Conservation (phyloP, 2,113 vertebrate genomes). For the Chinchilla lanigera region DNA sequence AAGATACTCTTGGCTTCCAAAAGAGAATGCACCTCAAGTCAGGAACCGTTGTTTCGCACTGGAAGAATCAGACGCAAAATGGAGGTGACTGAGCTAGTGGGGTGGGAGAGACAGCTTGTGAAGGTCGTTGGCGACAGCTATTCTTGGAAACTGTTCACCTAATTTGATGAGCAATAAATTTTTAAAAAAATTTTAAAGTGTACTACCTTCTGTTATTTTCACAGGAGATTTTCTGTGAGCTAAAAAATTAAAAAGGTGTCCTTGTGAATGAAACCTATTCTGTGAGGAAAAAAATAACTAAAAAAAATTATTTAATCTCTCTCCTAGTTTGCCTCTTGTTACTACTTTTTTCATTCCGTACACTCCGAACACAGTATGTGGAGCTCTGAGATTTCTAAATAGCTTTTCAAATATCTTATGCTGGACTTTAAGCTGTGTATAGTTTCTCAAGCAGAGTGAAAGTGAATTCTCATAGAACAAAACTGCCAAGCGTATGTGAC, state of each 20-base stretch:
- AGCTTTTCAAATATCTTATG: slow-evolving; percentile 24
- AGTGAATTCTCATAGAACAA: slow-evolving; percentile 68
- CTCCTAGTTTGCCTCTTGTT: slow-evolving; percentile 19
- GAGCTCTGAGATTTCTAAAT: slow-evolving; percentile 52
- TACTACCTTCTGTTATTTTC: background rate
- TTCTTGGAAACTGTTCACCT: background rate
- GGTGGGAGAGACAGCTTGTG: background rate
- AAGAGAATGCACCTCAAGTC: background rate
- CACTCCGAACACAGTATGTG: background rate
- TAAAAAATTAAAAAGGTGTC: slow-evolving; percentile 29
- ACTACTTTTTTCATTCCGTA: background rate
- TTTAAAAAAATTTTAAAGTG: background rate
- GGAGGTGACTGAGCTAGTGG: background rate
- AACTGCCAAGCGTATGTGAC: slow-evolving; percentile 62
- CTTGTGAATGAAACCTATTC: slow-evolving; percentile 9
- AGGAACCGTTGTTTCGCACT: slow-evolving; percentile 27
- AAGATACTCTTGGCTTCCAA: background rate
- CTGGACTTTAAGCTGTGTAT: slow-evolving; percentile 51
- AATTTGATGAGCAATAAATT: background rate
- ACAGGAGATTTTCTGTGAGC: slow-evolving; percentile 11
- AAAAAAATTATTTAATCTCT: background rate
- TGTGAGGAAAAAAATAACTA: background rate
- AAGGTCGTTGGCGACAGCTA: background rate
- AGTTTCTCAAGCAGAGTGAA: slow-evolving; percentile 65
- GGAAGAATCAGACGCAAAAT: slow-evolving; percentile 19